A percentile compares a stretch with the other conserved stretches of the same genome.
Conservation (phyloP, 2,888 invertebrate genomes). For the Harmothoe impar region DNA sequence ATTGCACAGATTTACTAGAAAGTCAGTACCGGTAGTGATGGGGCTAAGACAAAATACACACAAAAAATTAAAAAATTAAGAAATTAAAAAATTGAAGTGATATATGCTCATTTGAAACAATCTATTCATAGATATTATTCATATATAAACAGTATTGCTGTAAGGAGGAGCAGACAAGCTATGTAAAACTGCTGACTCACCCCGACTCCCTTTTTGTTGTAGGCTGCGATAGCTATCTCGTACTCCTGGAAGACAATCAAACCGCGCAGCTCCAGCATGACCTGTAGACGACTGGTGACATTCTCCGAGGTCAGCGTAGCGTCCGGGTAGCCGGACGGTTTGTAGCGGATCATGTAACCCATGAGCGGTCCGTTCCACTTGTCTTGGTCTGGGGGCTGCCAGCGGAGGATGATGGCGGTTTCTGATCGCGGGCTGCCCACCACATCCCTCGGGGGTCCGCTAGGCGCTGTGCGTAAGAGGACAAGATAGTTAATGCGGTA, state of each 20-base stretch:
- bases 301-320: constrained; percentile 87
- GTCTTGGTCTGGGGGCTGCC: constrained; percentile 96
- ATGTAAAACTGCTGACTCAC: no score
- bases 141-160: no score
- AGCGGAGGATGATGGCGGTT: constrained; percentile 97
- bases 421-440: constrained; percentile 97
- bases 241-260: constrained; percentile 99
- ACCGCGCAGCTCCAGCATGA: constrained; percentile 92
- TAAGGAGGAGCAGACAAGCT: no score
- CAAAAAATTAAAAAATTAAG: no score
- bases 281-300: constrained; percentile 81
- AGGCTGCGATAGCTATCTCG: constrained; percentile 96
- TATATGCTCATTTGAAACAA: no score
- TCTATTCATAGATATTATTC: no score
- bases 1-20: no score
- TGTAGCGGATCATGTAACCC: constrained; percentile 95
- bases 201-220: constrained; percentile 97
- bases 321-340: constrained; percentile 93
- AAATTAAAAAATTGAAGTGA: no score
- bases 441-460: constrained; percentile 96
- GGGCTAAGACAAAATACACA: no score
- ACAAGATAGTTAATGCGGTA: no score
- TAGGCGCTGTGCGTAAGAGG: constrained; percentile 92
- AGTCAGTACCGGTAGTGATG: no score
- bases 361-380: constrained; percentile 97